Evolutionary conservation across 1,140 invertebrate genomes (phyloP), one percentile per base, ranked within the genome.

Genomic region (Thrips palmi): DNA sequence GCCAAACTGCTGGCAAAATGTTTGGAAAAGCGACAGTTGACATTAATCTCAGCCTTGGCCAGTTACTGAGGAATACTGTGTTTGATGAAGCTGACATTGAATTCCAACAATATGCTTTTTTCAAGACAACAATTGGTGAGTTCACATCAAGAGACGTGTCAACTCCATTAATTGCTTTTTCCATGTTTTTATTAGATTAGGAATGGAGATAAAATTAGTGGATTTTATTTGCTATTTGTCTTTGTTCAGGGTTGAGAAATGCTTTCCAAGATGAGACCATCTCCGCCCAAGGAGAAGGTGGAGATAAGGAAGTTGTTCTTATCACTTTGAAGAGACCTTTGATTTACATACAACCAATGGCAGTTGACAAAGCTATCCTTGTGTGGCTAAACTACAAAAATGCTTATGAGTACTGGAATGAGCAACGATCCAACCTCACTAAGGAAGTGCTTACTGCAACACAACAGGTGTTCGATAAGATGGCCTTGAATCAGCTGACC

Each of bases 311-410:
- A 61, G 82, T 94, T 4, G 78, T 97, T 7, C 61, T 96, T 10
- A 88, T 97, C 30, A 88, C 81, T 0, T 58, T 97, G 1, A 86
- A 82, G 49, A 62, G 89, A 34, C 92, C 92, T 0, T 64, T 96
- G 32, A 77, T 97, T 38, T 94, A 93, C 55, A 77, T 94, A 24
- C 91, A 97, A 59, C 92, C 92, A 0, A 71, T 89, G 47, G 89
- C 92, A 3, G 80, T 97, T 25, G 92, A 97, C 56, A 85, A 86
- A 56, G 91, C 91, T 19, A 92, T 97, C 42, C 66, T 97, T 1
- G 89, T 97, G 6, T 97, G 91, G 91, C 61, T 97, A 29, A 97
- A 96, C 60, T 97, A 97, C 53, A 94, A 94, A 59, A 96, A 94
- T 60, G 91, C 92, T 0, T 97, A 97, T 51, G 91, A 97, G 53